A percentile compares a stretch with the other conserved stretches of the same genome.
Conservation (phyloP, 2,113 vertebrate species). For the Eptesicus fuscus region DNA sequence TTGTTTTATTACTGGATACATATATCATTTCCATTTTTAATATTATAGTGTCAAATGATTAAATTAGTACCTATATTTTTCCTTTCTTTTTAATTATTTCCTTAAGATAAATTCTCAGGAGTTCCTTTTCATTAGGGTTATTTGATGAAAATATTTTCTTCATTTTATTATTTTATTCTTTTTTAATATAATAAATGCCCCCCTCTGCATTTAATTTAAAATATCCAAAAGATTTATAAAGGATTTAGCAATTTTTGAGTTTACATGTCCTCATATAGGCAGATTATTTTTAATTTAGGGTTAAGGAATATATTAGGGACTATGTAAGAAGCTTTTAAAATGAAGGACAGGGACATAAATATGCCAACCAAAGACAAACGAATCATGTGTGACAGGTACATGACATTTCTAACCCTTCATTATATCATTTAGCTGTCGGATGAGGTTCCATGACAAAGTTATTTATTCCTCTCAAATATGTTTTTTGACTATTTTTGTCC, state of each 20-base stretch:
- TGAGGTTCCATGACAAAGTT: background rate
- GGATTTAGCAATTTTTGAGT: slow-evolving; percentile 1
- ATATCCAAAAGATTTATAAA: background rate
- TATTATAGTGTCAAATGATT: background rate
- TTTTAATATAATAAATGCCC: slow-evolving; percentile 8
- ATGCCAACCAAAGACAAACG: background rate
- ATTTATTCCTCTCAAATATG: background rate
- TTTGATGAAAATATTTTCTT: background rate
- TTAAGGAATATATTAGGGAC: background rate
- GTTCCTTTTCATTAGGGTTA: background rate
- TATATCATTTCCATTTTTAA: background rate
- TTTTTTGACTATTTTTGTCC: background rate
- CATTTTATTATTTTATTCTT: background rate
- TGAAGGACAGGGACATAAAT: background rate
- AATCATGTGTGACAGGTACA: background rate
- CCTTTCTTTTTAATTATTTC: background rate
- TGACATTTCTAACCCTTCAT: background rate
- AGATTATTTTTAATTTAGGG: background rate
- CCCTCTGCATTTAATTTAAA: background rate
- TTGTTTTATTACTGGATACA: background rate
- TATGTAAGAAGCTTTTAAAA: slow-evolving; percentile 6
- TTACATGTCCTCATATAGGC: background rate
- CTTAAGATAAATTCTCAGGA: slow-evolving; percentile 23
- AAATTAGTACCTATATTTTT: background rate
- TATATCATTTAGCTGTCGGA: background rate